A percentile compares a stretch with the other conserved stretches of the same genome.
phyloP scores from a whole-genome alignment of 2,113 vertebrate species.

The Oncorhynchus gorbuscha region DNA sequence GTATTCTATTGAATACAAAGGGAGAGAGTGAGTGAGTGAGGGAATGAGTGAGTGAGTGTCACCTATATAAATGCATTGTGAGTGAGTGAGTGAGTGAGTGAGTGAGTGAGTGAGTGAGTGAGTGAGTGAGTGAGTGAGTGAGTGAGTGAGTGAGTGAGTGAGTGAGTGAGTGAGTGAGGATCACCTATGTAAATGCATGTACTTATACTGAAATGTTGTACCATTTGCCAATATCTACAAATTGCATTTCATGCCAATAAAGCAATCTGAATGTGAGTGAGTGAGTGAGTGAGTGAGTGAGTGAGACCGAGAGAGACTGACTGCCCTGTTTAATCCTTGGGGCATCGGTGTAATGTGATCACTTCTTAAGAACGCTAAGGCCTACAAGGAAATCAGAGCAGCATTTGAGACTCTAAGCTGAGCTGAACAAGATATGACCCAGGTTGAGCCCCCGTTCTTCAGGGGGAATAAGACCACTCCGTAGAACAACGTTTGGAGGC shows the following conservation, averaged over 20 bases:
- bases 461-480: conserved; percentile 84
- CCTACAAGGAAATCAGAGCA: conserved; percentile 95
- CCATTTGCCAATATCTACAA: too few relatives aligned
- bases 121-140: conserved; percentile 58
- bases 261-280: too few relatives aligned
- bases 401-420: conserved; percentile 91
- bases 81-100: too few relatives aligned
- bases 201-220: too few relatives aligned
- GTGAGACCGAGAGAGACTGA: conserved; percentile 74
- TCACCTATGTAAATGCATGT: too few relatives aligned
- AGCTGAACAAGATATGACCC: conserved; percentile 94
- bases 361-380: conserved; percentile 94
- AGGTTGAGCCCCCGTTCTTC: conserved; percentile 86
- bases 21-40: conserved; percentile 69
- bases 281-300: too few relatives aligned
- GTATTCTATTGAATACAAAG: conserved; percentile 99
- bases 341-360: conserved; percentile 97
- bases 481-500: conserved; percentile 85
- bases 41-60: too few relatives aligned
- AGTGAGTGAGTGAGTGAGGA: too few relatives aligned
- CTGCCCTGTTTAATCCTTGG: conserved; percentile 95
- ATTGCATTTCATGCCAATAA: too few relatives aligned
- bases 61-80: too few relatives aligned
- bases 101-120: too few relatives aligned
- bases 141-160: too few relatives aligned